Evolutionary conservation across 2,113 vertebrate genomes (phyloP).

Genomic region (Bubo blakistoni): DNA sequence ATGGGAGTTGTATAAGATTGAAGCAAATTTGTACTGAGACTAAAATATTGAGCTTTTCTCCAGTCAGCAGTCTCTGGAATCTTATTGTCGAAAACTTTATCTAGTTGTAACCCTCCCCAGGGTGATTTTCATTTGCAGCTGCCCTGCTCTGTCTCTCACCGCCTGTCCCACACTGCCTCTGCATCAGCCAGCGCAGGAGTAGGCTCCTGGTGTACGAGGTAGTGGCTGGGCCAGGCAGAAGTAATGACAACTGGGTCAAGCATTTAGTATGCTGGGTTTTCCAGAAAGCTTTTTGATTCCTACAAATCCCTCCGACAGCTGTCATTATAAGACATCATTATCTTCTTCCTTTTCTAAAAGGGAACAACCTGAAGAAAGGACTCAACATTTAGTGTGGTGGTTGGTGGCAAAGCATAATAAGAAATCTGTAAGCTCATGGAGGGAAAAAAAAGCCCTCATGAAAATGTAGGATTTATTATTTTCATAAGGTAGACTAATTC

Average conservation of each 20-base stretch:
- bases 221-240: neutral
- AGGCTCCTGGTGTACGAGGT: neutral
- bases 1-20: conserved; percentile 87
- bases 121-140: conserved; percentile 83
- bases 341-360: neutral
- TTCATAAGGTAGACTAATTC: conserved; percentile 42
- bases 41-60: conserved; percentile 84
- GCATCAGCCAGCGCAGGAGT: conserved; percentile 30
- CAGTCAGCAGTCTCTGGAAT: conserved; percentile 86
- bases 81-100: conserved; percentile 87
- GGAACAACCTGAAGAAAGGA: neutral
- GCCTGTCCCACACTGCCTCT: conserved; percentile 58
- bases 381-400: neutral
- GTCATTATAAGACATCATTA: conserved; percentile 27
- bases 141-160: conserved; percentile 75
- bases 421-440: neutral
- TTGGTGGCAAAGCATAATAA: neutral
- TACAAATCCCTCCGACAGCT: neutral
- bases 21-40: conserved; percentile 85
- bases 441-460: neutral
- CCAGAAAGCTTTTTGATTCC: neutral
- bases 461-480: conserved; percentile 58
- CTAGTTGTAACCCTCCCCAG: conserved; percentile 80
- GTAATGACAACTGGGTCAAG: conserved; percentile 1
- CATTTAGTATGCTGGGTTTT: neutral